Base-by-base conservation (phyloP, 2,888 invertebrate species). In the Eupithecia inturbata region DNA sequence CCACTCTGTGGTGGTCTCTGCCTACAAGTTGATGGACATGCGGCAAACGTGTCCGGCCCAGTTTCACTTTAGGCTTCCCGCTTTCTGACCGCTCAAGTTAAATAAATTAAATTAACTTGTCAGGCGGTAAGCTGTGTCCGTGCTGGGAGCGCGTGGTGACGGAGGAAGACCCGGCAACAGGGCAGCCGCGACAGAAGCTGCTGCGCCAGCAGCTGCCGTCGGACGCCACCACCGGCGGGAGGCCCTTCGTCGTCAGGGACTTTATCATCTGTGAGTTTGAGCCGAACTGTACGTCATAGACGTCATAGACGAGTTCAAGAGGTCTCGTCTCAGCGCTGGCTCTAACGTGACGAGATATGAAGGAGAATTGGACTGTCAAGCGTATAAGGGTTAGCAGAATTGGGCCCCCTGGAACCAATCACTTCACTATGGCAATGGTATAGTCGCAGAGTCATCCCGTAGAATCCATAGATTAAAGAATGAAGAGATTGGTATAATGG, bases 241-340 rank as follows among this genome's bases (percentile, higher is more conserved):
- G 91, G 67, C 93, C 95, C 0, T 95, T 96, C 79, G 78, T 95
- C 39, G 86, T 95, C 16, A 89, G 95, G 70, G 95, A 95, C 80
- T 96, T 96, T 79, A 86, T 96, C 70, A 84, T 96, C 49, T 92
- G 96, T 96, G 87, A 91, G 95, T 66, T 4, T 26, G 12, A 22
- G 22, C 10, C 10, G 10, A 53, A n/a, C n/a, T 2, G 3, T 9
- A 53, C 22, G 9, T 49, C 49, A 39, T 39, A 36, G 1, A 31
- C 31, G 31, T 1, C 36, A 45, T 45, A 49, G 16, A 19, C 45
- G n/a, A n/a, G 49, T n/a, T 4, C 53, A 22, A 53, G 10, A 22
- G 53, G 1, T 49, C 49, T n/a, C 9, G 49, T 53, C 22, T 53
- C 9, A n/a, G n/a, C 53, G 53, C 53, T 53, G 22, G 53, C 22